phyloP scores from a whole-genome alignment of 1,140 invertebrate species.

The Neuroterus valhalla region DNA sequence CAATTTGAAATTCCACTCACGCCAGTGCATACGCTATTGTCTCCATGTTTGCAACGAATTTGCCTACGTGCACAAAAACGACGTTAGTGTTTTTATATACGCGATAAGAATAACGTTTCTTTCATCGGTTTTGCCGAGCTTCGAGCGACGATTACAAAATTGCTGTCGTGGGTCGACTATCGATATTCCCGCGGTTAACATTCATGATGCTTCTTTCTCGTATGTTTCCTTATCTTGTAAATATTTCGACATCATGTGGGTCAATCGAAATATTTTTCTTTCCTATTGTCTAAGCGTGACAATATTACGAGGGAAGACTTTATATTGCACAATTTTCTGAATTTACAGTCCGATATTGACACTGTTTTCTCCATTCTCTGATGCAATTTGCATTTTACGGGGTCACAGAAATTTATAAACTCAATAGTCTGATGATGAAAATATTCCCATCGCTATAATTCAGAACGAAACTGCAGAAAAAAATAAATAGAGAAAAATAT shows the following conservation, averaged over 20 bases:
- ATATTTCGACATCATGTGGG: not conserved
- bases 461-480: no score
- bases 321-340: not conserved
- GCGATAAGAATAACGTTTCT: constrained; percentile 61
- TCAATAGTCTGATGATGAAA: no score
- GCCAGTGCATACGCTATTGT: constrained; percentile 65
- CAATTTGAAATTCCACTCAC: constrained; percentile 66
- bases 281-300: no score
- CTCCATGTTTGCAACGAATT: constrained; percentile 71
- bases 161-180: constrained; percentile 13
- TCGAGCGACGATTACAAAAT: constrained; percentile 23
- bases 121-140: constrained; percentile 32
- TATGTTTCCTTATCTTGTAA: not conserved
- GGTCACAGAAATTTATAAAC: no score
- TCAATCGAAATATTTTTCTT: no score
- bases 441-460: no score
- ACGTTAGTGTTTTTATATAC: constrained; percentile 60
- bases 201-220: not conserved
- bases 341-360: not conserved
- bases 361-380: not conserved
- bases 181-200: constrained; percentile 11
- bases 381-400: no score
- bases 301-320: no score
- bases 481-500: no score
- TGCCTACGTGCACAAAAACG: constrained; percentile 66